Evolutionary conservation across 2,888 invertebrate species (phyloP), one percentile per base, ranked within the genome.

Genomic region (Diarsia brunnea): DNA sequence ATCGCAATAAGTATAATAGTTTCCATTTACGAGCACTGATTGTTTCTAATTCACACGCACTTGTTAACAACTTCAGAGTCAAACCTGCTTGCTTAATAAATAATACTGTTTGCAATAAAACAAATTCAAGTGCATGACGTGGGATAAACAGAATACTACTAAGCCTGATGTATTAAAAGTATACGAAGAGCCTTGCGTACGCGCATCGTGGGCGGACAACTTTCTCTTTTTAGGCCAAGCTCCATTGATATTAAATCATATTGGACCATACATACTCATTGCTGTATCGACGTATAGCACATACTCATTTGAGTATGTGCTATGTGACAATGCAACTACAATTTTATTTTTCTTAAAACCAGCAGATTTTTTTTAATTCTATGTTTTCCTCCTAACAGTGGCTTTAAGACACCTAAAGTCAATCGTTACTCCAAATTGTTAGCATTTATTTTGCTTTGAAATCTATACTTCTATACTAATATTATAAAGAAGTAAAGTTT

Each of bases 161-260:
- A 86, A 88, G 78, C 80, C 81, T 78, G 78, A 81, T 82, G 72
- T 80, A 85, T 84, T 76, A 72, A 78, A 78, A 71, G 77, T 79
- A 73, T 80, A 81, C 78, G 81, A 84, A 85, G 87, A 88, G 80
- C 84, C 89, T 89, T 90, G 91, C 89, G 88, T 84, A 76, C 84
- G 82, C 86, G 87, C 89, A 81, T 79, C 87, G 94, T 94, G 93
- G 94, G 94, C 93, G 93, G 93, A 93, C 93, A 92, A 95, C 96
- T 96, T 96, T 96, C 96, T 93, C 95, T 95, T 93, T 91, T 89
- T 82, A 80, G 81, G 85, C 84, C 87, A 87, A 88, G 84, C 86
- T 87, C 89, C 73, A 85, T 79, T 73, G 73, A 82, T 85, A 85
- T 82, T 75, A 60, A 69, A 79, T 49, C 60, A 61, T 70, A 85